Evolutionary conservation across 2,113 vertebrate species (phyloP).

Genomic region (Protobothrops flavoviridis): DNA sequence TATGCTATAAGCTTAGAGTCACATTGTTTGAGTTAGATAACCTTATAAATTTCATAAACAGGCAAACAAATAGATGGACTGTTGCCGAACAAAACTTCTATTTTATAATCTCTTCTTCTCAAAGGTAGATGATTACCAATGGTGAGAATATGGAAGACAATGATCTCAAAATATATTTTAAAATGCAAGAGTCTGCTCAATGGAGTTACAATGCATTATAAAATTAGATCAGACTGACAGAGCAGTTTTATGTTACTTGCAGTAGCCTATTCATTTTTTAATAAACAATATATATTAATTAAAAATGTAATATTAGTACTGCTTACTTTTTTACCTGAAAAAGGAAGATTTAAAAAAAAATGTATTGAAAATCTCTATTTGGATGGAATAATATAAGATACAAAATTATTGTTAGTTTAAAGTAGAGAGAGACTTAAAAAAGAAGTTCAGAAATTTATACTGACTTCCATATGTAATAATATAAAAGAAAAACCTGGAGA

Average conservation of each 20-base stretch:
- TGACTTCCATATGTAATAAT: background rate
- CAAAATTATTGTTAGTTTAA: background rate
- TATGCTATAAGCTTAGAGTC: background rate
- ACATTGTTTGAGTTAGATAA: background rate
- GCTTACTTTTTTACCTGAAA: background rate
- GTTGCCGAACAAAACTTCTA: background rate
- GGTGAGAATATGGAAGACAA: background rate
- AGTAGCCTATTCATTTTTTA: background rate
- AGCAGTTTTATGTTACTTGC: background rate
- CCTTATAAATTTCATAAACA: background rate
- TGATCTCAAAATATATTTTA: background rate
- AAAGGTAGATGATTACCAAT: background rate
- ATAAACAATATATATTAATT: background rate
- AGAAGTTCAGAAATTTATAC: background rate
- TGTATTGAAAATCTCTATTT: background rate
- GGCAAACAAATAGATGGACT: background rate
- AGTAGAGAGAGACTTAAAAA: background rate
- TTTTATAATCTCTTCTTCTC: background rate
- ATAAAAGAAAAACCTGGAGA: background rate
- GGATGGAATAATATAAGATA: background rate
- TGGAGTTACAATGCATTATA: background rate
- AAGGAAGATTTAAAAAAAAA: background rate
- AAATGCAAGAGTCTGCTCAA: background rate
- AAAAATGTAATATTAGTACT: background rate
- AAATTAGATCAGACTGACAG: background rate